Evolutionary conservation across 2,797 vertebrate genomes (phyloP).

Genomic region (Lepidocolaptes lacrymiger): DNA sequence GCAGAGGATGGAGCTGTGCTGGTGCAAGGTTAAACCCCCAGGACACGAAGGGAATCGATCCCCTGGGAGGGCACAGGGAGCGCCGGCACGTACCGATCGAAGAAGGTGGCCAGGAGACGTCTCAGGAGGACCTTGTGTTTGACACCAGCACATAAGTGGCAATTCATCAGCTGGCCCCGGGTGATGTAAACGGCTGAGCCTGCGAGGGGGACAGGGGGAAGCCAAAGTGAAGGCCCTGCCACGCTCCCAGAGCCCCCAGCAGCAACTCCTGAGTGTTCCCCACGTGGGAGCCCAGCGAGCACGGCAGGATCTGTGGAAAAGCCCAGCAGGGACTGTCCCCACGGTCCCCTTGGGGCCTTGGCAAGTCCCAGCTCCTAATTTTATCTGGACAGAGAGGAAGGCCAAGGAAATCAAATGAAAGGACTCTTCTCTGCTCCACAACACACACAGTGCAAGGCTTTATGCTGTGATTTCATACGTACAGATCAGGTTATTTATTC

Average conservation of each 20-base stretch:
- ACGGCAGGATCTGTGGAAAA: rapidly evolving
- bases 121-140: slow-evolving; percentile 97
- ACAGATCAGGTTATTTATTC: background rate
- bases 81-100: slow-evolving; percentile 87
- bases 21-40: too few relatives aligned
- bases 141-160: slow-evolving; percentile 96
- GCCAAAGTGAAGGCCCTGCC: background rate
- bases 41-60: background rate
- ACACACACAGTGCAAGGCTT: background rate
- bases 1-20: background rate
- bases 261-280: background rate
- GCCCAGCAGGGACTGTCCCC: background rate
- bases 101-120: slow-evolving; percentile 96
- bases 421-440: background rate
- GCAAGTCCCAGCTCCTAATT: background rate
- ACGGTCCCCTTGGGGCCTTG: background rate
- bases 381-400: background rate
- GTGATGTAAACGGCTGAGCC: slow-evolving; percentile 98
- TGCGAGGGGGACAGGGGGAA: slow-evolving; percentile 45
- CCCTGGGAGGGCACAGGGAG: background rate
- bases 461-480: background rate
- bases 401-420: background rate
- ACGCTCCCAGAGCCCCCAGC: background rate
- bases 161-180: slow-evolving; percentile 98
- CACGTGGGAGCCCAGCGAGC: background rate